These are phyloP conservation scores for Macrocentrus cingulum DNA, from an alignment of 1,140 invertebrate species.

Conservation along the genomic window DNA sequence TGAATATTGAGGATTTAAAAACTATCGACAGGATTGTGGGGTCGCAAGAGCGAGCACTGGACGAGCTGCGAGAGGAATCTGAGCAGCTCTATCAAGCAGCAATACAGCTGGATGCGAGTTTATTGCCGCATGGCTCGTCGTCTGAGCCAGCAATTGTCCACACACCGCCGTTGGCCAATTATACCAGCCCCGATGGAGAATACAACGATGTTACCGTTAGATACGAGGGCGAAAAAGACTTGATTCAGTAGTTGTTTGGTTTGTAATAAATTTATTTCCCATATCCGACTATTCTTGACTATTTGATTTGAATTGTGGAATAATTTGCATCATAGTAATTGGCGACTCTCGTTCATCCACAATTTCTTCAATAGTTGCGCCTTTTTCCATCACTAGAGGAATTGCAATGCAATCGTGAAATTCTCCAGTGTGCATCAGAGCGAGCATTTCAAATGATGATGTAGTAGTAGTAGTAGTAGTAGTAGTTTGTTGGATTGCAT, in stretches of 20 bases:
- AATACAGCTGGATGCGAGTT: slow-evolving; percentile 72
- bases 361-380: slow-evolving; percentile 20
- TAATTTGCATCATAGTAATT: too few species aligned
- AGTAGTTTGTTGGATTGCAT: slow-evolving; percentile 36
- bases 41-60: slow-evolving; percentile 75
- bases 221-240: slow-evolving; percentile 52
- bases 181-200: slow-evolving; percentile 79
- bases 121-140: slow-evolving; percentile 64
- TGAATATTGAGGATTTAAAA: slow-evolving; percentile 66
- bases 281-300: too few species aligned
- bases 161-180: slow-evolving; percentile 78
- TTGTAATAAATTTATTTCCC: too few species aligned
- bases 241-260: background rate
- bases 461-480: too few species aligned
- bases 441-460: slow-evolving; percentile 24
- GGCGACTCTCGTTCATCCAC: background rate
- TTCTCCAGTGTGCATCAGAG: slow-evolving; percentile 44
- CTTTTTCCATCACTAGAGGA: slow-evolving; percentile 26
- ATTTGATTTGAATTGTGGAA: too few species aligned
- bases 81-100: slow-evolving; percentile 82
- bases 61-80: slow-evolving; percentile 74
- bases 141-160: slow-evolving; percentile 68
- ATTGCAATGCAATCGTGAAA: slow-evolving; percentile 52
- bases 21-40: slow-evolving; percentile 68
- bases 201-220: slow-evolving; percentile 80